Percentiles rank a stretch among this genome's conserved stretches.
These are phyloP conservation scores for Lepus timidus DNA, from an alignment of 2,113 vertebrate species.

Conservation along the genomic window DNA sequence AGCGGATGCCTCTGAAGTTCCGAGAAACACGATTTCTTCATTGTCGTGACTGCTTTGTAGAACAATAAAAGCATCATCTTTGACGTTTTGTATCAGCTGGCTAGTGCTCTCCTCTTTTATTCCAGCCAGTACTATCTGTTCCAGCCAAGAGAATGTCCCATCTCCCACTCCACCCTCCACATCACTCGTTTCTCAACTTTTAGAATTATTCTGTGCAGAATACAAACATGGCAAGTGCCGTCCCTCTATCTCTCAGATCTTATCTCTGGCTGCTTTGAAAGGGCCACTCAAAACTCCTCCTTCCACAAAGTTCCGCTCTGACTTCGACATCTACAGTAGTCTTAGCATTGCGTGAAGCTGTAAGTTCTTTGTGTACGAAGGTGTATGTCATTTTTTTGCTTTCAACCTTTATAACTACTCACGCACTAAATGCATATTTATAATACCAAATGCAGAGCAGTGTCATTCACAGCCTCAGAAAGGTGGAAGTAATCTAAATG, in stretches of 20 bases:
- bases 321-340: neutral
- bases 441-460: neutral
- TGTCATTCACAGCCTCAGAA: neutral
- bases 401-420: neutral
- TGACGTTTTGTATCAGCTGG: neutral
- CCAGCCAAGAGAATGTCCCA: neutral
- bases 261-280: neutral
- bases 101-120: neutral
- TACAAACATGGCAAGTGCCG: neutral
- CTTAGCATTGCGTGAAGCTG: neutral
- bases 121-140: neutral
- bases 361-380: neutral
- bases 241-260: neutral
- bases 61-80: neutral
- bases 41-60: neutral
- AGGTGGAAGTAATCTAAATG: neutral
- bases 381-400: neutral
- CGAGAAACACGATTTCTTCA: neutral
- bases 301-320: neutral
- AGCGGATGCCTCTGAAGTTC: rapidly evolving
- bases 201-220: neutral
- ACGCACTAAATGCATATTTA: neutral
- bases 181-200: neutral
- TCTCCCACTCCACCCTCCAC: neutral
- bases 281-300: neutral